Evolutionary conservation across 2,888 invertebrate species (phyloP).

Genomic region (Monoplex corrugatus): DNA sequence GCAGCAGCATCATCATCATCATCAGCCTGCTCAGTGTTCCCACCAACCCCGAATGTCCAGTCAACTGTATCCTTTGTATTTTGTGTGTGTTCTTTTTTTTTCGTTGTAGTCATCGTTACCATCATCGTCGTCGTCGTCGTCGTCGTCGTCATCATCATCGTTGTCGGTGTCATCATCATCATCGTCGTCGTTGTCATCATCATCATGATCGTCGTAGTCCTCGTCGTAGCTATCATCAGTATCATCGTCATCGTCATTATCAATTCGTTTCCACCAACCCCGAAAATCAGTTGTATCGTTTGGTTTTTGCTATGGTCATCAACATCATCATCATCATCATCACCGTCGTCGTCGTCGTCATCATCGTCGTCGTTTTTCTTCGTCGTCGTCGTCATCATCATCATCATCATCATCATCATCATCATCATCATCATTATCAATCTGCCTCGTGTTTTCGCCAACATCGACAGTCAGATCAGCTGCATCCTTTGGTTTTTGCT

Average conservation of each 20-base stretch:
- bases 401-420: constrained; percentile 4
- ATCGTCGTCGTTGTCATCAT: background rate
- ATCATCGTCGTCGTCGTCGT: background rate
- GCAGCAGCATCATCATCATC: background rate
- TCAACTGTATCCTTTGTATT: no score
- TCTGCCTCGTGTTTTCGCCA: no score
- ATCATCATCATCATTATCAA: background rate
- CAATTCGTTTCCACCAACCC: no score
- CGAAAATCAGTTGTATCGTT: no score
- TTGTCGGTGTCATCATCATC: background rate
- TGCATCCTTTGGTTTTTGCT: no score
- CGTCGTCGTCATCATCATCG: background rate
- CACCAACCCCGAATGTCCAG: no score
- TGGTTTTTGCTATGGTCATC: no score
- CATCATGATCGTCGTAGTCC: background rate
- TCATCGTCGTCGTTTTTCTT: background rate
- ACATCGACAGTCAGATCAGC: no score
- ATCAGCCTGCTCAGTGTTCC: no score
- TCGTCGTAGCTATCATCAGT: background rate
- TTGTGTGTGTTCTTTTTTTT: no score
- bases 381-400: background rate
- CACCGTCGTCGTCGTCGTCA: no score
- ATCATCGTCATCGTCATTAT: background rate
- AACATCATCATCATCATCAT: no score
- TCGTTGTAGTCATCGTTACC: background rate